phyloP scores from a whole-genome alignment of 2,113 vertebrate genomes.

The Istiophorus platypterus region DNA sequence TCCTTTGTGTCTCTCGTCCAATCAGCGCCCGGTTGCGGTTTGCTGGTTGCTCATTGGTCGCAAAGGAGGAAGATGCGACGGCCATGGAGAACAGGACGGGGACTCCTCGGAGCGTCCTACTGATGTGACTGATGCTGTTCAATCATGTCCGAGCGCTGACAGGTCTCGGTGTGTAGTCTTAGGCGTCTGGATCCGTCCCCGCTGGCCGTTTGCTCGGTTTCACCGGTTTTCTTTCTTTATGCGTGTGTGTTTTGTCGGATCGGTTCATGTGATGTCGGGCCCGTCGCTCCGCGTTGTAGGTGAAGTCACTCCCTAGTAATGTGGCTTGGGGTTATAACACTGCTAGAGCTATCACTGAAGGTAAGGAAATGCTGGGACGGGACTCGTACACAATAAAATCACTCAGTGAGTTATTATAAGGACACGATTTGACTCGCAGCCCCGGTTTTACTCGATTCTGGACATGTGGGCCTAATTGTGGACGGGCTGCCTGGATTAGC shows the following conservation, averaged over 20 bases:
- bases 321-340: slow-evolving; percentile 53
- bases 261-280: slow-evolving; percentile 58
- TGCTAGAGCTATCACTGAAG: slow-evolving; percentile 45
- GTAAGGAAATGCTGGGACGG: slow-evolving; percentile 27
- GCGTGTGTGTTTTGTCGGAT: neutral
- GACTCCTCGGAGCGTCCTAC: slow-evolving; percentile 38
- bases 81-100: slow-evolving; percentile 48
- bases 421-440: neutral
- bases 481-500: slow-evolving; percentile 19
- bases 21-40: slow-evolving; percentile 54
- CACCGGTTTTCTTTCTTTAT: neutral
- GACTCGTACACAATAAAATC: neutral
- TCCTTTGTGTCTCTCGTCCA: slow-evolving; percentile 76
- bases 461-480: slow-evolving; percentile 24
- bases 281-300: slow-evolving; percentile 31
- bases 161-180: neutral
- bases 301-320: slow-evolving; percentile 65
- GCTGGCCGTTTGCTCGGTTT: rapidly evolving
- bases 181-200: too few species aligned
- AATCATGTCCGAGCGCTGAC: neutral
- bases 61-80: slow-evolving; percentile 74
- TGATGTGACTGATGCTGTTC: slow-evolving; percentile 13
- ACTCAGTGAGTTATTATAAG: neutral
- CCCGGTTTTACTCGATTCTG: neutral
- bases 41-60: slow-evolving; percentile 63